Conservation (phyloP, 2,113 vertebrate species). For the Siphamia tubifer region DNA sequence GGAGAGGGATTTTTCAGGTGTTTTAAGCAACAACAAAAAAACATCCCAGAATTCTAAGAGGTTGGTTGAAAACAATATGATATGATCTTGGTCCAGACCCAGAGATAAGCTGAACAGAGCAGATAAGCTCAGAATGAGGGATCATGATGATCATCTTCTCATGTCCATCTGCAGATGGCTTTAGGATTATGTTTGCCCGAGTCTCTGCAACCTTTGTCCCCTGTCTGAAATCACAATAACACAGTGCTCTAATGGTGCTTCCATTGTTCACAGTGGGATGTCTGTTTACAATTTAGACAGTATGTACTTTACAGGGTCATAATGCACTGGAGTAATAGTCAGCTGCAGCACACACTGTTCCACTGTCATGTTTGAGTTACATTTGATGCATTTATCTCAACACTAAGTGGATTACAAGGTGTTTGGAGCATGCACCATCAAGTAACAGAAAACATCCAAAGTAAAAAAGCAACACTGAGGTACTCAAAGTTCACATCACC, state of each 20-base stretch:
- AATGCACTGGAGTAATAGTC: no score
- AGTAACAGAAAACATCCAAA: background rate
- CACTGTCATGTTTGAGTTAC: background rate
- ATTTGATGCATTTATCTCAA: background rate
- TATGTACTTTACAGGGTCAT: background rate
- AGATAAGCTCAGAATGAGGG: constrained; percentile 17
- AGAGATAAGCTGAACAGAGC: background rate
- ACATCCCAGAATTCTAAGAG: no score
- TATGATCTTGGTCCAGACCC: background rate
- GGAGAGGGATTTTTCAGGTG: no score
- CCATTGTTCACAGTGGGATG: background rate
- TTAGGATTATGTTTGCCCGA: constrained; percentile 17
- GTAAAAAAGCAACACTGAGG: background rate
- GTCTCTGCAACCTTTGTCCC: constrained; percentile 21
- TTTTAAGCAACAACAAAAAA: no score
- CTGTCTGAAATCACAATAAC: constrained; percentile 7
- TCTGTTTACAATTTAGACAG: background rate
- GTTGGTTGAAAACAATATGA: background rate
- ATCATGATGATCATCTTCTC: constrained; percentile 24
- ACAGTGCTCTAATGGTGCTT: background rate
- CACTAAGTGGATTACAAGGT: background rate
- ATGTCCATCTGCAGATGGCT: constrained; percentile 11
- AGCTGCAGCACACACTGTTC: background rate
- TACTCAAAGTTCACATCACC: background rate
- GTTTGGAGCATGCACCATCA: no score